Evolutionary conservation across 2,888 invertebrate species (phyloP).

Genomic region (Syrista parreyssii): DNA sequence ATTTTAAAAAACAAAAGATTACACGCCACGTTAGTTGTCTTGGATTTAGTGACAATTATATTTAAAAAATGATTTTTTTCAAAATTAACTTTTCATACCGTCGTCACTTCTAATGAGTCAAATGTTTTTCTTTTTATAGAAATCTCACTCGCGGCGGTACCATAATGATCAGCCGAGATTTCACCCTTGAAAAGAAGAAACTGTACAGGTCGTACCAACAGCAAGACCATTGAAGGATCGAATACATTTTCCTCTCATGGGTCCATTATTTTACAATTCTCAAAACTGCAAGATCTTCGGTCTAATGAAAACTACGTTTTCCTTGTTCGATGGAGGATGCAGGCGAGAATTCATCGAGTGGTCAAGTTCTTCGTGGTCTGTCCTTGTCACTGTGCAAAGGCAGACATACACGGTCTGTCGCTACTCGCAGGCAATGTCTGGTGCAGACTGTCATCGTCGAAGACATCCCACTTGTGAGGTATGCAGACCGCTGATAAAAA

Average conservation of each 20-base stretch:
- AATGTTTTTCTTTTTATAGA: slow-evolving; percentile 68
- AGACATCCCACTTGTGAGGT: background rate
- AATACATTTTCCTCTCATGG: background rate
- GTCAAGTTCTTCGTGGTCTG: background rate
- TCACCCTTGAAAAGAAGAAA: slow-evolving; percentile 91
- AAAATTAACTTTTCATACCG: background rate
- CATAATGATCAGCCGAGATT: slow-evolving; percentile 89
- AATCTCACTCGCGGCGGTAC: slow-evolving; percentile 88
- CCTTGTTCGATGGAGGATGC: background rate
- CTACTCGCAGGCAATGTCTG: background rate
- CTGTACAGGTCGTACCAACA: slow-evolving; percentile 83
- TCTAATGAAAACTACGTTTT: background rate
- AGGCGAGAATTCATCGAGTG: background rate
- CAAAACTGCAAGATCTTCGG: background rate
- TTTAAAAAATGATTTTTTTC: no score
- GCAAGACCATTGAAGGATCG: slow-evolving; percentile 58
- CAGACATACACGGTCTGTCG: background rate
- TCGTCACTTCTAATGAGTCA: background rate
- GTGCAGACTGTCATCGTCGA: background rate
- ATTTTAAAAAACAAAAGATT: background rate
- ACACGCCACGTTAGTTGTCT: background rate
- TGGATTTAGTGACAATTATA: background rate
- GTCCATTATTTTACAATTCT: background rate
- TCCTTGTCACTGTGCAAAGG: background rate
- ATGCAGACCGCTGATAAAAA: background rate